Evolutionary conservation across 2,888 invertebrate species (phyloP), one percentile per base, ranked within the genome.

Genomic region (Cantharis rufa): DNA sequence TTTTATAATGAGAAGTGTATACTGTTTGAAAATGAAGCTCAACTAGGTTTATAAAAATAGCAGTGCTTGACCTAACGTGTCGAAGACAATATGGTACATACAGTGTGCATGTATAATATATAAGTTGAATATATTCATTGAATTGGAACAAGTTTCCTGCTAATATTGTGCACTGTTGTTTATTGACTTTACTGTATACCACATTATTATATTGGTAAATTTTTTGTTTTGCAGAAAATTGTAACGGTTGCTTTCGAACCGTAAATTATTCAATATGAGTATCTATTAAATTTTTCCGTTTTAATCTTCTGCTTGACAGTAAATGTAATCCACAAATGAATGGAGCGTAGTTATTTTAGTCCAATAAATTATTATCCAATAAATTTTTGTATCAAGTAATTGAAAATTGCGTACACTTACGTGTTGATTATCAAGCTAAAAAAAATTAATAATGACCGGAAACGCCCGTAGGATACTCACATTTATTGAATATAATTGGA

Each of bases 401-500:
- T 48, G n/a, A 48, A n/a, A n/a, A 66, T 66, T 66, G 18, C n/a
- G 21, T 66, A 21, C 21, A 24, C 64, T 66, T 24, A 21, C 64
- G n/a, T 24, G 64, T 66, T 66, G 13, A 21, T 66, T 66, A 66
- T 24, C 21, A 10, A 18, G n/a, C 21, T 66, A 13, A 66, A 66
- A n/a, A 66, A 66, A 66, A 66, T 15, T 21, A n/a, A 32, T 21
- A 66, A 66, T 21, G 13, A 68, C 7, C 21, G 16, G 27, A 68
- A 69, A n/a, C 48, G 72, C n/a, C 18, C 9, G 62, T 70, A 32
- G 32, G 66, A 18, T 21, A 16, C 28, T 28, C 15, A 27, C 28
- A 73, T 73, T 61, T 69, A 69, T 70, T 62, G 62, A 78, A 79
- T 81, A 76, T 86, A 84, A 86, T 86, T 86, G 83, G 85, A 85